phyloP scores from a whole-genome alignment of 1,140 invertebrate species.

The Dendrolimus punctatus region DNA sequence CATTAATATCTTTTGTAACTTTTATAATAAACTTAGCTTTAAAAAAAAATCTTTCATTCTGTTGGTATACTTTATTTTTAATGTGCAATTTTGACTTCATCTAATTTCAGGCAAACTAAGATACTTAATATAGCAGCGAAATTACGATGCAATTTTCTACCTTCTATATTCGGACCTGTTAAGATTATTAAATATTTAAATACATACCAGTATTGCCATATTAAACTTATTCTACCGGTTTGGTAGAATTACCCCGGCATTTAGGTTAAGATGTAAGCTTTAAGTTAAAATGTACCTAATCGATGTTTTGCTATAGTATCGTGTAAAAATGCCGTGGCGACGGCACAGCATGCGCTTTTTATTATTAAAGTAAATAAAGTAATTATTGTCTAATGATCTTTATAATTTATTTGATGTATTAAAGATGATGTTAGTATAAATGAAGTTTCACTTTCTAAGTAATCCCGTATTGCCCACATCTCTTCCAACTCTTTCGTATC shows the following conservation, averaged over 20 bases:
- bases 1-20: too few relatives aligned
- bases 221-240: conserved; percentile 6
- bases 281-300: conserved; percentile 33
- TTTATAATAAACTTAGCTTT: too few relatives aligned
- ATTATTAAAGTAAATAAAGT: conserved; percentile 28
- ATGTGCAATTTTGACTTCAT: too few relatives aligned
- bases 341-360: conserved; percentile 46
- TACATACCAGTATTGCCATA: conserved; percentile 10
- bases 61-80: too few relatives aligned
- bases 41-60: too few relatives aligned
- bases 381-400: conserved; percentile 49
- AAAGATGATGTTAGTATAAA: conserved; percentile 59
- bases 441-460: conserved; percentile 20
- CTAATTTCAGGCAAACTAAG: not conserved
- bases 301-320: conserved; percentile 26
- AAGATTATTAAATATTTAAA: conserved; percentile 11
- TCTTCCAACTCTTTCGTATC: too few relatives aligned
- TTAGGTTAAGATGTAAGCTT: conserved; percentile 29
- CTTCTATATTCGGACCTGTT: conserved; percentile 42
- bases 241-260: conserved; percentile 7
- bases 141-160: conserved; percentile 29
- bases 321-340: conserved; percentile 6
- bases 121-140: conserved; percentile 15
- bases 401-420: conserved; percentile 67
- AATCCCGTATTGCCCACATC: not conserved